Conservation (phyloP, 2,797 vertebrate species). For the Sarcoramphus papa region DNA sequence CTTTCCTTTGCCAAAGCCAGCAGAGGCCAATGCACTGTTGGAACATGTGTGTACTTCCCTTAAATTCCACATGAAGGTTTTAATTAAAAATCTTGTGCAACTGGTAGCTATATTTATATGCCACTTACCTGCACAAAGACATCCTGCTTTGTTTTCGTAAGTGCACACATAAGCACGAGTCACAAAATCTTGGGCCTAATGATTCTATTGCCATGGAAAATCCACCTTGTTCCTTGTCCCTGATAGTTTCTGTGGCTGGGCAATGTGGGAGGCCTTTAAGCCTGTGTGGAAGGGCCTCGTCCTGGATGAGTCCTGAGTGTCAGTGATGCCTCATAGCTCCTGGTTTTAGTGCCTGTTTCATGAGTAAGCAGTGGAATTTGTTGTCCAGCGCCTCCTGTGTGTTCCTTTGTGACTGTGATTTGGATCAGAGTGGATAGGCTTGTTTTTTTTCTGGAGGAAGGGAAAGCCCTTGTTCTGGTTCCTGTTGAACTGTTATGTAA, state of each 20-base stretch:
- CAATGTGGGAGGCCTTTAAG: background rate
- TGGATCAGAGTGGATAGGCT: background rate
- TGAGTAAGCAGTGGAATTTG: background rate
- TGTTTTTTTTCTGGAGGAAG: background rate
- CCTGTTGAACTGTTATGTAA: background rate
- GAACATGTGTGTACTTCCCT: background rate
- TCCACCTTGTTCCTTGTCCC: background rate
- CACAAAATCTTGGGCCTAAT: background rate
- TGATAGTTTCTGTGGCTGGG: background rate
- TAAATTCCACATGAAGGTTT: background rate
- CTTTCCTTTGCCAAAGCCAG: background rate
- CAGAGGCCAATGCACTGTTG: background rate
- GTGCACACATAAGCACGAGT: accelerated
- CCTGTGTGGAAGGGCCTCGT: background rate
- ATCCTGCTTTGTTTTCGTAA: background rate
- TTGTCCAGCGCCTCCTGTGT: background rate
- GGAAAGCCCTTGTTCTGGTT: background rate
- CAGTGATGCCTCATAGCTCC: background rate
- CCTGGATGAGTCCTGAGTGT: background rate
- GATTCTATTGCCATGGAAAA: background rate
- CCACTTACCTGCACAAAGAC: background rate
- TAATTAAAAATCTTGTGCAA: background rate
- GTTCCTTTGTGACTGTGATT: background rate
- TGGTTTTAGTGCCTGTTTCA: background rate
- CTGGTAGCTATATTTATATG: background rate